phyloP scores from a whole-genome alignment of 2,797 vertebrate genomes.

The Vespertilio murinus region DNA sequence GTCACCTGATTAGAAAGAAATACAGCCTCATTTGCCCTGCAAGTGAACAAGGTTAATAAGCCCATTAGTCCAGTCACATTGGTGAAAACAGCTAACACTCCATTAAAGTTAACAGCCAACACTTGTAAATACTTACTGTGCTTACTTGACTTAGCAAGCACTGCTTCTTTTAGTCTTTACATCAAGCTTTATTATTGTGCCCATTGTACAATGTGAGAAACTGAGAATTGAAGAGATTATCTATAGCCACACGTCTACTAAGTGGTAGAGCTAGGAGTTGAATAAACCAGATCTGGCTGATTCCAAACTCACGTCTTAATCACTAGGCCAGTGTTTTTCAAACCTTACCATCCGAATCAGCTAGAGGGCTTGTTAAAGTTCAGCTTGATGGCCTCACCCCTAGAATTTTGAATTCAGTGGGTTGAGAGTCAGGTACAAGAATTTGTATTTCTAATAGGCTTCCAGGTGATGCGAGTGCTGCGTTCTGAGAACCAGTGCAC shows the following conservation, averaged over 20 bases:
- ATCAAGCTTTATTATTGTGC: not conserved
- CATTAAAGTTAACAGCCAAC: not conserved
- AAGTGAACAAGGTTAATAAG: conserved; percentile 1
- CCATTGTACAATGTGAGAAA: not conserved
- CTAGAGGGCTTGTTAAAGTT: not conserved
- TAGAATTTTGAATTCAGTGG: not conserved
- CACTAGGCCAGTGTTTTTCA: not conserved
- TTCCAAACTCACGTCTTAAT: conserved; percentile 9
- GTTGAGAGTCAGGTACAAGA: not conserved
- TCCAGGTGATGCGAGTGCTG: not conserved
- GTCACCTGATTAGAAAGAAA: conserved; percentile 26
- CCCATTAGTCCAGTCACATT: not conserved
- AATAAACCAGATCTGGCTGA: not conserved
- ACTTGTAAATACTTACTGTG: not conserved
- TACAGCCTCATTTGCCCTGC: not conserved
- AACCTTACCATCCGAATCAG: not conserved
- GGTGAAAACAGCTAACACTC: not conserved
- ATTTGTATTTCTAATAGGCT: not conserved
- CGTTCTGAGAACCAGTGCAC: not conserved
- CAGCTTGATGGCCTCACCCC: not conserved
- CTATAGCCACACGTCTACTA: not conserved
- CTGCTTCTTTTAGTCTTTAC: not conserved
- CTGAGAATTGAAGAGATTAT: not conserved
- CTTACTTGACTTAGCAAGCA: not conserved
- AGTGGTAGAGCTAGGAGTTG: not conserved